phyloP scores from a whole-genome alignment of 2,797 vertebrate species.

The Fistularia commersonii region DNA sequence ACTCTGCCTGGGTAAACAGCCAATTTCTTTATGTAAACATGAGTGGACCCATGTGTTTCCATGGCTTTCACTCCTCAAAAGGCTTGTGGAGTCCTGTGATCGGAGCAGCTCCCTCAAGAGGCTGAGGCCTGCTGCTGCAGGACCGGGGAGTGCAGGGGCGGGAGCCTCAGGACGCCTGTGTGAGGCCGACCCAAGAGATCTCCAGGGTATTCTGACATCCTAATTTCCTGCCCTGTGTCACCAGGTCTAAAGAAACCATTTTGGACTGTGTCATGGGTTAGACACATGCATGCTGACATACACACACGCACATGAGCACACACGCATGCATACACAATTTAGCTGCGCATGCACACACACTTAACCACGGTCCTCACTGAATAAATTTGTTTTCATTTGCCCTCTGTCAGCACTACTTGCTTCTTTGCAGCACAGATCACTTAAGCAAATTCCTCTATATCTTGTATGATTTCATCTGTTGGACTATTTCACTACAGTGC shows the following conservation, averaged over 20 bases:
- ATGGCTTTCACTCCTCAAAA: background rate
- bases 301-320: slow-evolving; percentile 6
- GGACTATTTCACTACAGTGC: slow-evolving; percentile 38
- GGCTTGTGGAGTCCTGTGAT: slow-evolving; percentile 12
- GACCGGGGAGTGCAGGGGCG: slow-evolving; percentile 10
- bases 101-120: slow-evolving; percentile 49
- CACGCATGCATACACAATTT: slow-evolving; percentile 5
- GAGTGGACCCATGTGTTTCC: background rate
- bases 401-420: slow-evolving; percentile 69
- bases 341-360: slow-evolving; percentile 2
- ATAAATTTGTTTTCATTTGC: slow-evolving; percentile 77
- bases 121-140: slow-evolving; percentile 44
- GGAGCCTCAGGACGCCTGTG: slow-evolving; percentile 26
- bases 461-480: slow-evolving; percentile 52
- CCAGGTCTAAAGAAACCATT: slow-evolving; percentile 59
- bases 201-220: slow-evolving; percentile 60
- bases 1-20: too few species aligned
- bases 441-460: slow-evolving; percentile 52
- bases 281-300: slow-evolving; percentile 23
- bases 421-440: slow-evolving; percentile 56
- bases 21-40: background rate
- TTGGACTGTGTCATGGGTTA: slow-evolving; percentile 68
- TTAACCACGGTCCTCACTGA: slow-evolving; percentile 56
- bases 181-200: slow-evolving; percentile 56
- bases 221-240: slow-evolving; percentile 66